phyloP scores from a whole-genome alignment of 2,113 vertebrate species.

The Strigops habroptila region DNA sequence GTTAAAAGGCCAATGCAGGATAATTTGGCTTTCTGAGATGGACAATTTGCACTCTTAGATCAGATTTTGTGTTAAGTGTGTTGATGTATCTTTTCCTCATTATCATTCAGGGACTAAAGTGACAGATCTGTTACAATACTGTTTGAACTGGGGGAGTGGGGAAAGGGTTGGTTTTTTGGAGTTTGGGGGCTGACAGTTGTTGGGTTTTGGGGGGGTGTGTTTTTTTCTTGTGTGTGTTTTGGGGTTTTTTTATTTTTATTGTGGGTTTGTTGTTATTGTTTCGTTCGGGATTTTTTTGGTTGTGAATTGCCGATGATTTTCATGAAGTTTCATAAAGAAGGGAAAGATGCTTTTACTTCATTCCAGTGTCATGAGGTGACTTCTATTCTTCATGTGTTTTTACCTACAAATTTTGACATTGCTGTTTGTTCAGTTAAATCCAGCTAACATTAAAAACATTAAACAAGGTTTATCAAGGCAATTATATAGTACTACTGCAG shows the following conservation, averaged over 20 bases:
- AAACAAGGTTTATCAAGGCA: neutral
- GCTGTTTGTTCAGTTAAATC: neutral
- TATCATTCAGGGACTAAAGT: neutral
- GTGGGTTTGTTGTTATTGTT: neutral
- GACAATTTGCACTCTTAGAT: neutral
- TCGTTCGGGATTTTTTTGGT: neutral
- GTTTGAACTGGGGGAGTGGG: neutral
- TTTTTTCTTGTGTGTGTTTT: neutral
- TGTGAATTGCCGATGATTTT: neutral
- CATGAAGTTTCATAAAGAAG: neutral
- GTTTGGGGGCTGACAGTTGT: neutral
- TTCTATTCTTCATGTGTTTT: neutral
- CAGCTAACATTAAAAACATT: neutral
- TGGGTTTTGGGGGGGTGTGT: neutral
- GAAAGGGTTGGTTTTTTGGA: neutral
- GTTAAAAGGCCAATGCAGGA: neutral
- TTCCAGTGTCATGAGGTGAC: neutral
- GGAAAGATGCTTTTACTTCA: neutral
- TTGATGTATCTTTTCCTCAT: neutral
- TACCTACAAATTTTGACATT: neutral
- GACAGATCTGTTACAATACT: neutral
- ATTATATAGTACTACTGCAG: neutral
- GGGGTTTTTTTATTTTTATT: neutral
- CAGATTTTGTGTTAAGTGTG: neutral
- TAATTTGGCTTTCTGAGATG: neutral